phyloP scores from a whole-genome alignment of 1,140 invertebrate genomes.

The Trypoxylus dichotomus region DNA sequence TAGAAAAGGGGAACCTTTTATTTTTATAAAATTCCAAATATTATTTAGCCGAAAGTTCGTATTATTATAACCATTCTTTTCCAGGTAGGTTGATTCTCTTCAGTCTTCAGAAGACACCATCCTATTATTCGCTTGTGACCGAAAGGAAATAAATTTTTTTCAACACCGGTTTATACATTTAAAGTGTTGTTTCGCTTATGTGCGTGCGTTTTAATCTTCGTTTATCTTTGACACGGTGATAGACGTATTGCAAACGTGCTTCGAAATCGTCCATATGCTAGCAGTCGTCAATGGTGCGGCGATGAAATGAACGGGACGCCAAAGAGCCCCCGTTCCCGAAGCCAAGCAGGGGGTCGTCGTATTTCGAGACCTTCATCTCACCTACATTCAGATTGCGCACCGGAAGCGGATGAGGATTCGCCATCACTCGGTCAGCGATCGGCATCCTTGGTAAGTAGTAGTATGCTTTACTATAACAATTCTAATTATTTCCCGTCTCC shows the following conservation, averaged over 20 bases:
- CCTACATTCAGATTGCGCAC: conserved; percentile 13
- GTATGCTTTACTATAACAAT: neutral
- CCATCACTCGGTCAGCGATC: neutral
- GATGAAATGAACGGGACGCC: conserved; percentile 30
- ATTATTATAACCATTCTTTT: no score
- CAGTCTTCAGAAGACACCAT: no score
- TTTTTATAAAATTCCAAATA: no score
- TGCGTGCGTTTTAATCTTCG: neutral
- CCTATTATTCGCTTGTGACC: no score
- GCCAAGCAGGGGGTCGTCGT: conserved; percentile 30
- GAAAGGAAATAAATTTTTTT: no score
- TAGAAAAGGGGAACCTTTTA: no score
- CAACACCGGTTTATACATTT: neutral
- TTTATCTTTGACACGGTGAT: neutral
- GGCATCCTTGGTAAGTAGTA: neutral
- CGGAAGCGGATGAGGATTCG: neutral
- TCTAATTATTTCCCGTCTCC: no score
- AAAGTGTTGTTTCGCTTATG: neutral
- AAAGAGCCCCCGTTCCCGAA: conserved; percentile 26
- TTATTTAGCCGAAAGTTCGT: no score
- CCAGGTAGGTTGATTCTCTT: no score
- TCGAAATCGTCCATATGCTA: neutral
- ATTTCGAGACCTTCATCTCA: conserved; percentile 24
- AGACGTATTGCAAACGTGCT: neutral
- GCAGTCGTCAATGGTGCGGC: neutral